A percentile compares a stretch with the other conserved stretches of the same genome.
Evolutionary conservation across 2,888 invertebrate genomes (phyloP).

Genomic region (Lasioglossum leucozonium): DNA sequence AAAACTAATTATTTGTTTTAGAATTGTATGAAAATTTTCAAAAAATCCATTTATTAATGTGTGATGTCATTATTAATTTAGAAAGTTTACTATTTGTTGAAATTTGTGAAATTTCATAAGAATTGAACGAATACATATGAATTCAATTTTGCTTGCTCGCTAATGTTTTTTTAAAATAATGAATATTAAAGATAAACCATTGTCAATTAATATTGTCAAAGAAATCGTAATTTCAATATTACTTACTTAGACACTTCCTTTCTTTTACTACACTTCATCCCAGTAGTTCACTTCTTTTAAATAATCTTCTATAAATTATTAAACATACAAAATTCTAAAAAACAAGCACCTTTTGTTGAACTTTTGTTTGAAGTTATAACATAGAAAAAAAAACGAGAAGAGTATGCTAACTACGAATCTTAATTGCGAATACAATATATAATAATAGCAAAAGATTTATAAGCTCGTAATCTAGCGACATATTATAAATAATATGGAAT

Average conservation of each 20-base stretch:
- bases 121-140: not conserved
- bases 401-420: not conserved
- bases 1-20: not conserved
- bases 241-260: slow-evolving; percentile 10
- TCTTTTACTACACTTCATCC: not conserved
- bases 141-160: not conserved
- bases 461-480: not conserved
- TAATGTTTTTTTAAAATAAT: not conserved
- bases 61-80: not conserved
- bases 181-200: not conserved
- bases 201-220: not conserved
- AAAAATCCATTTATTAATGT: not conserved
- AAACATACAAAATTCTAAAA: slow-evolving; percentile 2
- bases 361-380: not conserved
- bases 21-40: not conserved
- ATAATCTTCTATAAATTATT: slow-evolving; percentile 3
- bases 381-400: not conserved
- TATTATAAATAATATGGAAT: slow-evolving; percentile 9
- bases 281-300: slow-evolving; percentile 6
- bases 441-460: slow-evolving; percentile 7
- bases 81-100: not conserved
- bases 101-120: not conserved
- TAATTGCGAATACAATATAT: slow-evolving; percentile 3
- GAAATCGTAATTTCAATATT: slow-evolving; percentile 8
- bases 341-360: not conserved